These are phyloP conservation scores for Dolomedes plantarius DNA, from an alignment of 2,888 invertebrate species.

Conservation along the genomic window DNA sequence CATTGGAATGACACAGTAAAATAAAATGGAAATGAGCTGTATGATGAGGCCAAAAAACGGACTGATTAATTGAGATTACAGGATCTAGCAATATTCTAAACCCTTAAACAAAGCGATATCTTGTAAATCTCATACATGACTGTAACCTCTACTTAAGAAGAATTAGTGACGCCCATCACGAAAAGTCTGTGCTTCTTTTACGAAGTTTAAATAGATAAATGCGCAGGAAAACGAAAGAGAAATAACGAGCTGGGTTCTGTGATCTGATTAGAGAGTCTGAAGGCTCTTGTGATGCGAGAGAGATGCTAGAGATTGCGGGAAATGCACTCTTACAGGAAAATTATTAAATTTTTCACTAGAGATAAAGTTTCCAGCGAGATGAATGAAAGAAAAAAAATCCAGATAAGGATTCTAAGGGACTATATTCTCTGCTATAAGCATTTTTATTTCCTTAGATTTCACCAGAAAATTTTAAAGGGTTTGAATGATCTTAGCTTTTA, in stretches of 20 bases:
- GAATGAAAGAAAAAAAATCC: neutral
- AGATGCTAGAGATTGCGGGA: slow-evolving; percentile 31
- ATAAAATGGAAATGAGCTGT: no score
- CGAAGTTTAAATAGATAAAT: slow-evolving; percentile 58
- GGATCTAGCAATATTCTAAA: neutral
- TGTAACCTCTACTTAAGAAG: slow-evolving; percentile 12
- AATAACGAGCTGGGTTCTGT: slow-evolving; percentile 26
- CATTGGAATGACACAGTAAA: no score
- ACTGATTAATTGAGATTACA: neutral
- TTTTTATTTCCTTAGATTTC: no score
- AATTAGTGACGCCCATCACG: slow-evolving; percentile 40
- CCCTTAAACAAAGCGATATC: neutral
- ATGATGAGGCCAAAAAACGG: no score
- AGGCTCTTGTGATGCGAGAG: slow-evolving; percentile 30
- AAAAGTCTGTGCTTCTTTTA: slow-evolving; percentile 28
- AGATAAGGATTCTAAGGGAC: no score
- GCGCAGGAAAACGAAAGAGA: slow-evolving; percentile 31
- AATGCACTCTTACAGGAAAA: slow-evolving; percentile 26
- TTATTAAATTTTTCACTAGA: slow-evolving; percentile 31
- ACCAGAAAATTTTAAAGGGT: no score
- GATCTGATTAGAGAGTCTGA: slow-evolving; percentile 33
- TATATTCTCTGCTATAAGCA: no score
- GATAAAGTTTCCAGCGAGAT: slow-evolving; percentile 9
- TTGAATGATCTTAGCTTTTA: no score
- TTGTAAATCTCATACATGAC: slow-evolving; percentile 11